phyloP scores from a whole-genome alignment of 2,113 vertebrate species.

The Donacobius atricapilla region DNA sequence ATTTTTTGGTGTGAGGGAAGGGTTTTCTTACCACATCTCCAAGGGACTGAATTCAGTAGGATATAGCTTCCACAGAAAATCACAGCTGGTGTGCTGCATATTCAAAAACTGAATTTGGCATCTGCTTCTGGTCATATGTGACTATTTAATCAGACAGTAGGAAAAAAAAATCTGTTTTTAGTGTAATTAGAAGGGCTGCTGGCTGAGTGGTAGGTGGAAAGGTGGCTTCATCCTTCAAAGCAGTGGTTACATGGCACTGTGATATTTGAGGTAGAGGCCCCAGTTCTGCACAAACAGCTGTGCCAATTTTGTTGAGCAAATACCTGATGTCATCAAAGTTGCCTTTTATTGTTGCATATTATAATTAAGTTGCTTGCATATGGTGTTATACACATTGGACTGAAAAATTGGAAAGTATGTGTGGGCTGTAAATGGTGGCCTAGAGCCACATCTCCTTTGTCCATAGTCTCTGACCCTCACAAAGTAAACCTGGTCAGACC shows the following conservation, averaged over 20 bases:
- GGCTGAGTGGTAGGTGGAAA: background rate
- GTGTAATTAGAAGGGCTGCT: background rate
- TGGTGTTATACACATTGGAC: rapidly evolving
- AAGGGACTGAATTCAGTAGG: background rate
- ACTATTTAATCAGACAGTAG: background rate
- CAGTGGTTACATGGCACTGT: background rate
- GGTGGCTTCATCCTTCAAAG: background rate
- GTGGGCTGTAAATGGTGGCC: background rate
- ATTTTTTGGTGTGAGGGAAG: background rate
- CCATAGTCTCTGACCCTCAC: background rate
- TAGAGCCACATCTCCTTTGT: background rate
- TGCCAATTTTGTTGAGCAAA: background rate
- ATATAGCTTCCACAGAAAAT: background rate
- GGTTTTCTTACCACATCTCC: background rate
- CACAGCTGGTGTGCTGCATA: background rate
- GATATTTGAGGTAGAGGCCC: background rate
- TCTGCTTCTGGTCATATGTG: background rate
- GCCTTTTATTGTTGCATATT: background rate
- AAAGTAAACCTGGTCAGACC: background rate
- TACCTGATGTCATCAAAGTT: background rate
- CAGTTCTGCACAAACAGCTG: background rate
- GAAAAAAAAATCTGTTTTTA: background rate
- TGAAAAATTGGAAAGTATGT: background rate
- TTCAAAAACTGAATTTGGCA: background rate
- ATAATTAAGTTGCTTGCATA: background rate